A percentile compares a stretch with the other conserved stretches of the same genome.
These are phyloP conservation scores for Falco rusticolus DNA, from an alignment of 2,797 vertebrate species.

Conservation along the genomic window DNA sequence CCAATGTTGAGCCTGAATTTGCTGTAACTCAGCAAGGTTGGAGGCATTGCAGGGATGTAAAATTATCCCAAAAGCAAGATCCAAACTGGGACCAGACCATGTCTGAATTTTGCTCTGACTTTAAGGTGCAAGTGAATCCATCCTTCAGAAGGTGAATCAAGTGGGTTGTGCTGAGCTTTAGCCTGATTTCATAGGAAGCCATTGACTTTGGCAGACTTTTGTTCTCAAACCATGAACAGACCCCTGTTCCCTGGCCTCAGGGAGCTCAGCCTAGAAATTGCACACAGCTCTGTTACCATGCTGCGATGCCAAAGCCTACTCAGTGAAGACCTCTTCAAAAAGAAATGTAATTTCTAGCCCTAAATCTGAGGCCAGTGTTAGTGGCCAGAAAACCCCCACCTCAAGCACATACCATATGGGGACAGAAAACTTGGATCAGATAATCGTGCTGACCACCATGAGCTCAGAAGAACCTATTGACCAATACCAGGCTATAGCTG, in stretches of 20 bases:
- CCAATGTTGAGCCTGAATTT: neutral
- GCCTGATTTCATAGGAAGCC: neutral
- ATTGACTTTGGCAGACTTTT: neutral
- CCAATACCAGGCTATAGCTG: neutral
- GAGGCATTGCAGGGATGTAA: neutral
- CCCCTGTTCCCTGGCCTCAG: neutral
- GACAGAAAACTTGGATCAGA: neutral
- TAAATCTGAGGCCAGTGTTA: neutral
- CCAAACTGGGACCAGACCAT: neutral
- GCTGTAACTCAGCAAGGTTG: neutral
- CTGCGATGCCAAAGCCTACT: neutral
- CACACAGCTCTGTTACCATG: neutral
- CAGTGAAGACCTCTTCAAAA: neutral
- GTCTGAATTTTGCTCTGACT: neutral
- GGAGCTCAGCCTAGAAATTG: neutral
- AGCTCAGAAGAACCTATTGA: neutral
- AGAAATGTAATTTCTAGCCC: neutral
- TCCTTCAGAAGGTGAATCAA: neutral
- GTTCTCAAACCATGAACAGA: neutral
- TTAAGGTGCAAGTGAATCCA: neutral
- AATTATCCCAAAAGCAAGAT: neutral
- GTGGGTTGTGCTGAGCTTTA: neutral
- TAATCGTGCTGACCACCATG: neutral
- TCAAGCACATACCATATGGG: neutral
- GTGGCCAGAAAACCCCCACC: neutral